Percentiles rank a stretch among this genome's conserved stretches.
phyloP scores from a whole-genome alignment of 2,113 vertebrate species.

The Grus americana region DNA sequence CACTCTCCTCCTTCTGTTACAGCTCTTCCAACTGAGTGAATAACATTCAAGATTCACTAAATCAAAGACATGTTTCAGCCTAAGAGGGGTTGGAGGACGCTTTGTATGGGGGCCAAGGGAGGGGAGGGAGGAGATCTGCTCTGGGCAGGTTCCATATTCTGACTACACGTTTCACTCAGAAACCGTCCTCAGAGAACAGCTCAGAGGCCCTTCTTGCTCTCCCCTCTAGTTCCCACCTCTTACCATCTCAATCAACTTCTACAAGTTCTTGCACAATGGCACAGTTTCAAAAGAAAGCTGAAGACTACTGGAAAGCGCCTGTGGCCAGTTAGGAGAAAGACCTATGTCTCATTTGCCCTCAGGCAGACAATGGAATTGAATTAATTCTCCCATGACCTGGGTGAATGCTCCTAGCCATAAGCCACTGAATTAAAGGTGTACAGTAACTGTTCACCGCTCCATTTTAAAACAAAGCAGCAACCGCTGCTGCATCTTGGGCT shows the following conservation, averaged over 20 bases:
- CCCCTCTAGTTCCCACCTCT: not conserved
- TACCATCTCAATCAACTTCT: not conserved
- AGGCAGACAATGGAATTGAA: not conserved
- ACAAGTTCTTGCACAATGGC: not conserved
- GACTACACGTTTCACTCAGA: not conserved
- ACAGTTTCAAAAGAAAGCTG: not conserved
- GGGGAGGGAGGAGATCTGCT: not conserved
- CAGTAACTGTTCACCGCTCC: not conserved
- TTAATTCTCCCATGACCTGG: not conserved
- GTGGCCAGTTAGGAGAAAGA: not conserved
- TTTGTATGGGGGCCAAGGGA: not conserved
- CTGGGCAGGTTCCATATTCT: not conserved
- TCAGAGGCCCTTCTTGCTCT: not conserved
- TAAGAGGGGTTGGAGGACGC: not conserved
- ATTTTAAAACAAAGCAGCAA: not conserved
- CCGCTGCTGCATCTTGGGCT: not conserved
- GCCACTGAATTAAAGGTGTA: fast-evolving
- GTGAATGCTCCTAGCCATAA: not conserved
- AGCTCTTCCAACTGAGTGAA: not conserved
- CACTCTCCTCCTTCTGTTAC: not conserved
- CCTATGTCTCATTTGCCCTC: fast-evolving
- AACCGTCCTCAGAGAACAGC: not conserved
- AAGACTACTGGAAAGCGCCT: not conserved
- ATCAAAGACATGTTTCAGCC: not conserved
- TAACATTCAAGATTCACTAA: not conserved